Conservation (phyloP, 2,888 invertebrate species). For the Alentia gelatinosa region DNA sequence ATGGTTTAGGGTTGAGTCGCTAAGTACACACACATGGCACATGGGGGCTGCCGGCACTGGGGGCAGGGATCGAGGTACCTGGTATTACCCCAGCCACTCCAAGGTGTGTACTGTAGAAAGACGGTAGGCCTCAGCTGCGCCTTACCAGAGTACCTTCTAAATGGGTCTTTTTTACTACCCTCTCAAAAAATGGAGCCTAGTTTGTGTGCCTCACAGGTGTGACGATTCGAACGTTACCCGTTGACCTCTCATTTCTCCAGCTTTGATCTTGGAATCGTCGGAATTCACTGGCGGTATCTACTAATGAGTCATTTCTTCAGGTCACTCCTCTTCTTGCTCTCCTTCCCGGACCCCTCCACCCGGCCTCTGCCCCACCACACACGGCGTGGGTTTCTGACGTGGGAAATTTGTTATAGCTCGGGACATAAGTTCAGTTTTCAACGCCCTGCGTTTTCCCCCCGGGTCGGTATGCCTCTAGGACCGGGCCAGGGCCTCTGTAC, state of each 20-base stretch:
- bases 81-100: too few species aligned
- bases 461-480: background rate
- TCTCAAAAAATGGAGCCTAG: too few species aligned
- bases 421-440: slow-evolving; percentile 7
- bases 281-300: background rate
- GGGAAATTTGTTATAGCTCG: background rate
- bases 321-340: background rate
- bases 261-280: background rate
- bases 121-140: too few species aligned
- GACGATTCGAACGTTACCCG: background rate
- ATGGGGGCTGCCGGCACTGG: background rate
- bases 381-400: background rate
- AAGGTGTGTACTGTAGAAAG: too few species aligned
- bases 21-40: slow-evolving; percentile 23
- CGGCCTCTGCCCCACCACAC: background rate
- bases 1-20: background rate
- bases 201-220: background rate
- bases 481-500: background rate
- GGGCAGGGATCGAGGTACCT: too few species aligned
- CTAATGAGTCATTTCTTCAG: slow-evolving; percentile 10
- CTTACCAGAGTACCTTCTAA: too few species aligned
- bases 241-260: background rate
- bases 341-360: background rate
- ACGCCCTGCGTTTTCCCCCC: background rate
- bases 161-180: too few species aligned